Base-by-base conservation (phyloP, 64 coral and sea anemone species). In the Anthopleura sola region DNA sequence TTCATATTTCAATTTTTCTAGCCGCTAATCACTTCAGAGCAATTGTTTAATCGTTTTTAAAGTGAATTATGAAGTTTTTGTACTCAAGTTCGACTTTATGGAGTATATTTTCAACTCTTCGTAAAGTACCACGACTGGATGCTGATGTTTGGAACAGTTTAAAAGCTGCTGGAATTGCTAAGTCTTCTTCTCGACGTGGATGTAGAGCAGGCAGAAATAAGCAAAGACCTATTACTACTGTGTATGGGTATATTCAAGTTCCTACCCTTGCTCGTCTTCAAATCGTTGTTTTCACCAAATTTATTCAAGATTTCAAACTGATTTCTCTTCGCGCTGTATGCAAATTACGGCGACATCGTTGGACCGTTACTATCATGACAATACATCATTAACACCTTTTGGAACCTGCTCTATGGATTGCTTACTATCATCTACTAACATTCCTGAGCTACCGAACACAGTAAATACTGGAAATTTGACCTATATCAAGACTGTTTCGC, bases 81-180 rank as follows among this genome's bases (percentile, higher is more conserved):
- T 84, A 60, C 28, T 84, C 82, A 84, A 84, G 54, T 36, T 55
- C 28, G 36, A 53, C 49, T 31, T 21, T 84, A 17, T 84, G 82
- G 82, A 55, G 53, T 16, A 84, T 84, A 26, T 56, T 84, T 84
- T 84, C n/a, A 6, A 84, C 48, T 4, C 9, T 84, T 84, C 9
- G 12, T 84, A 24, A 12, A 37, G 28, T 56, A 58, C 55, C 55
- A 84, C 54, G 82, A 13, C 55, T 84, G 46, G 82, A 84, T 2
- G 1, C 49, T 5, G 15, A 6, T 18, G 55, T 58, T 2, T 84
- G 53, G 82, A 84, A 53, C 20, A 84, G n/a, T 50, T 56, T 55
- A 34, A 55, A 84, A 55, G 49, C 55, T 21, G 82, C 53, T 84
- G 82, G 54, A 17, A 84, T 84, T 3, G 82, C 82, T 55, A 84